Percentiles rank a stretch among this genome's conserved stretches.
These are phyloP conservation scores for Mythimna loreyi DNA, from an alignment of 2,888 invertebrate genomes.

Conservation along the genomic window DNA sequence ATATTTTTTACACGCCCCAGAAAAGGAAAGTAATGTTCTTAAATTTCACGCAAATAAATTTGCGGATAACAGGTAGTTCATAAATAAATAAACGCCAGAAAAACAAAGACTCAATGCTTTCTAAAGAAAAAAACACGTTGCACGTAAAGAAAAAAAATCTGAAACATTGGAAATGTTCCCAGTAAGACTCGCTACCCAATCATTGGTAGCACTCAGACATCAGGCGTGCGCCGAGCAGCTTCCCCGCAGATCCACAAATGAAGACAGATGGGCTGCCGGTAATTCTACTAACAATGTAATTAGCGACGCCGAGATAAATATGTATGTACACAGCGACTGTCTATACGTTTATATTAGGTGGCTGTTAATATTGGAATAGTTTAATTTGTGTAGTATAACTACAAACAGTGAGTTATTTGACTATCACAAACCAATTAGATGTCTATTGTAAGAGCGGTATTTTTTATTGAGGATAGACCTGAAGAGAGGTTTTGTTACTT, in stretches of 20 bases:
- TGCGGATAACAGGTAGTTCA: no score
- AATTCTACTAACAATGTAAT: conserved; percentile 71
- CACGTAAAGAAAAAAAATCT: background rate
- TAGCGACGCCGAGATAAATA: conserved; percentile 61
- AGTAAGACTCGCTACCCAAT: conserved; percentile 35
- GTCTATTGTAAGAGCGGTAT: background rate
- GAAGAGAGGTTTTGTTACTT: background rate
- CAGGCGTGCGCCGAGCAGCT: conserved; percentile 27
- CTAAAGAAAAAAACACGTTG: no score
- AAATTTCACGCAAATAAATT: no score
- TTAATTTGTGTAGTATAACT: background rate
- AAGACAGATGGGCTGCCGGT: conserved; percentile 66
- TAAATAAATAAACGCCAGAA: no score
- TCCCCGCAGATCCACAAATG: conserved; percentile 58
- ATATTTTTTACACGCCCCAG: no score
- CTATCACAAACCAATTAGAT: no score
- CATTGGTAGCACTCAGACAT: conserved; percentile 31
- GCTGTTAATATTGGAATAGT: background rate
- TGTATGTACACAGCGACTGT: conserved; percentile 31
- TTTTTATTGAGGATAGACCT: no score
- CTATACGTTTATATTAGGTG: conserved; percentile 8
- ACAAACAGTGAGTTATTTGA: background rate
- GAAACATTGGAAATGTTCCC: background rate
- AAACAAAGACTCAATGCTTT: no score
- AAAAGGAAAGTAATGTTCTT: no score